Conservation (phyloP, 2,113 vertebrate species). For the Psittacula cyanocephala region DNA sequence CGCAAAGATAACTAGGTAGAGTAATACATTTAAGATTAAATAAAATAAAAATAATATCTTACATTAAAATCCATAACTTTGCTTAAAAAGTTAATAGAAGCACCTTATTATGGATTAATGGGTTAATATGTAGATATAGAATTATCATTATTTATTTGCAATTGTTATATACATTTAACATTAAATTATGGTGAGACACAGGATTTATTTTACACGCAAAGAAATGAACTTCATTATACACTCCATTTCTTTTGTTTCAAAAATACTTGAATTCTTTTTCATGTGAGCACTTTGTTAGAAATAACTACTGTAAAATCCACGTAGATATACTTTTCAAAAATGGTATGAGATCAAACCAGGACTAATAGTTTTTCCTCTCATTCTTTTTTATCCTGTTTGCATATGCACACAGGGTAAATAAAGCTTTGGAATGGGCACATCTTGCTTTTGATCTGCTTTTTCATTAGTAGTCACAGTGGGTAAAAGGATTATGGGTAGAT, state of each 20-base stretch:
- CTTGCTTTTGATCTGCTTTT: background rate
- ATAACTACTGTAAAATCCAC: background rate
- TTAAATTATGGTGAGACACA: background rate
- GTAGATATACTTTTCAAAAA: background rate
- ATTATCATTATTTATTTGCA: background rate
- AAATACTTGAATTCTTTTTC: background rate
- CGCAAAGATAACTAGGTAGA: background rate
- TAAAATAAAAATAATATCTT: background rate
- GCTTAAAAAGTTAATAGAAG: background rate
- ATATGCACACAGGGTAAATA: background rate
- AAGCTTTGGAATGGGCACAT: background rate
- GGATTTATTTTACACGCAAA: background rate
- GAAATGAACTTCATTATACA: background rate
- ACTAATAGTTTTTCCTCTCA: background rate
- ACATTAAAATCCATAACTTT: background rate
- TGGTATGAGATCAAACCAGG: background rate
- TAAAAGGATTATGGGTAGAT: constrained; percentile 13
- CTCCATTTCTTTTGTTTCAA: background rate
- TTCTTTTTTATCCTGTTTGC: background rate
- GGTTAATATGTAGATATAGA: background rate
- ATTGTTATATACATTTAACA: background rate
- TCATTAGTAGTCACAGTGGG: background rate
- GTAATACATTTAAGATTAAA: background rate
- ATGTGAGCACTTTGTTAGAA: background rate
- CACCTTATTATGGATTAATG: background rate